These are phyloP conservation scores for Lontra canadensis DNA, from an alignment of 2,113 vertebrate genomes.

Conservation along the genomic window DNA sequence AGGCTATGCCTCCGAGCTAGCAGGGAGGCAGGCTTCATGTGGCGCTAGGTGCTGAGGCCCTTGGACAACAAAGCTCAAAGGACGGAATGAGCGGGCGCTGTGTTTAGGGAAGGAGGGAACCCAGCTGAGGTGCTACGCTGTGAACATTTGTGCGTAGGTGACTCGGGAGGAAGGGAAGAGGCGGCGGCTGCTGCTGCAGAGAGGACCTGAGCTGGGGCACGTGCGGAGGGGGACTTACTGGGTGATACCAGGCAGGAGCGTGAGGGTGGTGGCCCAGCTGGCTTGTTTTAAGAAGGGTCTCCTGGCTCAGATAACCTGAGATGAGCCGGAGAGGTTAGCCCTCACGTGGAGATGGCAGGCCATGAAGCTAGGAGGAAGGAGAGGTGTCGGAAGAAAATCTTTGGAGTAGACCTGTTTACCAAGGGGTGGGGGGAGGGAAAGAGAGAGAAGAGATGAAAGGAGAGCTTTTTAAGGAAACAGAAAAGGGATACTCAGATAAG, in stretches of 20 bases:
- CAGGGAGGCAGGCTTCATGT: neutral
- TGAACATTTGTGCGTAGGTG: neutral
- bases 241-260: neutral
- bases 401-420: neutral
- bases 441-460: neutral
- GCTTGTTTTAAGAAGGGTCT: neutral
- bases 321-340: neutral
- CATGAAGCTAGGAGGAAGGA: neutral
- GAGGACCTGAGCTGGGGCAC: neutral
- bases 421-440: neutral
- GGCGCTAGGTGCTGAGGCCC: neutral
- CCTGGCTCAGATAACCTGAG: neutral
- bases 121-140: neutral
- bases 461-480: neutral
- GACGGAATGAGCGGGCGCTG: neutral
- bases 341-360: neutral
- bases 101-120: neutral
- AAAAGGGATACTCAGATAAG: neutral
- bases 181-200: neutral
- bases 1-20: neutral
- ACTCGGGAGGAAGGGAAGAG: rapidly evolving
- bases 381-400: neutral
- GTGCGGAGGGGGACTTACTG: neutral
- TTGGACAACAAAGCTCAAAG: neutral
- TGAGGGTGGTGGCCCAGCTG: neutral